Evolutionary conservation across 2,797 vertebrate genomes (phyloP).

Genomic region (Cyclura pinguis): DNA sequence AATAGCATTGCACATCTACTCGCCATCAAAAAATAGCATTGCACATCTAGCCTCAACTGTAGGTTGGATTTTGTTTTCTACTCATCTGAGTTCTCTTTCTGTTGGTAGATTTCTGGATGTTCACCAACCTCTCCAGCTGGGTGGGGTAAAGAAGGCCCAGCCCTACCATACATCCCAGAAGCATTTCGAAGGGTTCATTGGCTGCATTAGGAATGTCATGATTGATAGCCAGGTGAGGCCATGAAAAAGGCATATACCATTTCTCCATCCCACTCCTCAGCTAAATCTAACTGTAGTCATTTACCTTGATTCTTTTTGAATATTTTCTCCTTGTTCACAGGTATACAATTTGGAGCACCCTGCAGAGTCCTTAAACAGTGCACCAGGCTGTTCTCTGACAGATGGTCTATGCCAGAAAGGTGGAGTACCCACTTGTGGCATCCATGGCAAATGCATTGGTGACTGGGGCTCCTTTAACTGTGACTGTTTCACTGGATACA

Average conservation of each 20-base stretch:
- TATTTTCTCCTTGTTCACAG: constrained; percentile 68
- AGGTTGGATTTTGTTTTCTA: not conserved
- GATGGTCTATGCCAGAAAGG: constrained; percentile 84
- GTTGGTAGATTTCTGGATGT: constrained; percentile 82
- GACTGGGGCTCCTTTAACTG: constrained; percentile 89
- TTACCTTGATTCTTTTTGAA: not conserved
- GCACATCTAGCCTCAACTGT: not conserved
- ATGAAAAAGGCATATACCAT: not conserved
- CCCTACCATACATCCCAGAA: constrained; percentile 65
- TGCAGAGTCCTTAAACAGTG: constrained; percentile 86
- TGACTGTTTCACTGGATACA: constrained; percentile 86
- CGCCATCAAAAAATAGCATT: not conserved
- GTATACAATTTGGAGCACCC: constrained; percentile 88
- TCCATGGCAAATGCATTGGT: constrained; percentile 84
- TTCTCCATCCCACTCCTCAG: not conserved
- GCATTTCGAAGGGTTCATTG: constrained; percentile 83
- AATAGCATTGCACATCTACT: not conserved
- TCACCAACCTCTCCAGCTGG: constrained; percentile 89
- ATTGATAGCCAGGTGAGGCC: constrained; percentile 88
- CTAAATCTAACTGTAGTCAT: not conserved
- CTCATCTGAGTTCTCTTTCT: not conserved
- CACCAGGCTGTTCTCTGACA: constrained; percentile 82
- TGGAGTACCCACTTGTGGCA: constrained; percentile 83
- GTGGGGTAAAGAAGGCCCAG: constrained; percentile 85
- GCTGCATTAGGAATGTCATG: constrained; percentile 88